Conservation (phyloP, 1,140 invertebrate species). For the Heliconius congener region DNA sequence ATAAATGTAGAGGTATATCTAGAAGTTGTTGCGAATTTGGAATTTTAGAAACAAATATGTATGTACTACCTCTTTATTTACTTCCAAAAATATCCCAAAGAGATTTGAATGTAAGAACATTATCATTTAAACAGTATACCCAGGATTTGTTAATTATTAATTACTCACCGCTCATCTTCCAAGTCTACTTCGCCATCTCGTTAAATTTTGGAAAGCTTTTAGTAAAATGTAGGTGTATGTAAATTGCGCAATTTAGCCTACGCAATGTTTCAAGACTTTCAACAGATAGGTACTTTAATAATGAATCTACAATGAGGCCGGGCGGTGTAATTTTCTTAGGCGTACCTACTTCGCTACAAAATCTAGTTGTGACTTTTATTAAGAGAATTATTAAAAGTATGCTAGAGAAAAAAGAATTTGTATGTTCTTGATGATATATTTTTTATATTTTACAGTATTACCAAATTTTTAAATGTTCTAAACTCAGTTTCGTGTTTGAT, state of each 20-base stretch:
- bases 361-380: neutral
- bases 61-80: neutral
- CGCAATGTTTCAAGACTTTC: conserved; percentile 35
- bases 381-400: neutral
- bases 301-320: conserved; percentile 28
- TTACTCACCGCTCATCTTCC: conserved; percentile 28
- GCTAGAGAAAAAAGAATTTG: neutral
- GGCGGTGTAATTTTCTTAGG: conserved; percentile 10
- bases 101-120: conserved; percentile 16
- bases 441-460: neutral
- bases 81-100: neutral
- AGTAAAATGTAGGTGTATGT: conserved; percentile 30
- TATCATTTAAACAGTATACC: conserved; percentile 25
- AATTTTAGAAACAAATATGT: neutral
- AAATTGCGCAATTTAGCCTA: conserved; percentile 30
- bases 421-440: neutral
- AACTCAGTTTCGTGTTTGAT: neutral
- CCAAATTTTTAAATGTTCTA: neutral
- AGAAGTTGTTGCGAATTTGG: neutral
- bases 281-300: conserved; percentile 25
- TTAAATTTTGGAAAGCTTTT: conserved; percentile 33
- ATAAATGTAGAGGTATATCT: neutral
- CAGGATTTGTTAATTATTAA: conserved; percentile 32
- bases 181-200: conserved; percentile 15
- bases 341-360: neutral